Conservation (phyloP, 2,888 invertebrate genomes). For the Coleophora deauratella region DNA sequence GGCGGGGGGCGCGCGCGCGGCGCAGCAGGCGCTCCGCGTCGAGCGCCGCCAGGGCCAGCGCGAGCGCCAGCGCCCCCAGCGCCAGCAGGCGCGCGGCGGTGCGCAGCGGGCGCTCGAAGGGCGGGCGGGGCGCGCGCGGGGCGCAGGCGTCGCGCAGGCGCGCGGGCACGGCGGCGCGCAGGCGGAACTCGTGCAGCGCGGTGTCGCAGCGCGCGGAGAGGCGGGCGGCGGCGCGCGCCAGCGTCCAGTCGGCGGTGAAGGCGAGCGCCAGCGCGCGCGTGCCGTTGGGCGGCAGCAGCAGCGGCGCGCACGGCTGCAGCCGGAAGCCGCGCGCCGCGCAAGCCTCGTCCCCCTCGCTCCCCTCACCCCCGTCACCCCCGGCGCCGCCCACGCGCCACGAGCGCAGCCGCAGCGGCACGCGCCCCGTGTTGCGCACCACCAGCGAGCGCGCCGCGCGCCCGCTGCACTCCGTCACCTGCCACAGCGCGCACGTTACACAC, state of each 20-base stretch:
- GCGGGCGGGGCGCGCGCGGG: conserved; percentile 54
- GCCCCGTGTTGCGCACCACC: conserved; percentile 92
- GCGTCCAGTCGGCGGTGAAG: conserved; percentile 48
- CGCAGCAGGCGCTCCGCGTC: conserved; percentile 28
- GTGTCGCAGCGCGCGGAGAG: conserved; percentile 25
- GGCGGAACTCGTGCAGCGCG: conserved; percentile 60
- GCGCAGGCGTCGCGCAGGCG: conserved; percentile 33
- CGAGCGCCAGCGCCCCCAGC: conserved; percentile 26
- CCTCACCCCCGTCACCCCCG: no score
- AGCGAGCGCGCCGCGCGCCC: conserved; percentile 79
- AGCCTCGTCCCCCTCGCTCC: no score
- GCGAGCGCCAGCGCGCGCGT: conserved; percentile 38
- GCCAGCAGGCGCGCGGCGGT: conserved; percentile 59
- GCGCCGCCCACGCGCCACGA: conserved; percentile 43
- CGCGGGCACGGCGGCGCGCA: conserved; percentile 26
- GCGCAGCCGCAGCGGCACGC: conserved; percentile 84
- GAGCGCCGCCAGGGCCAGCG: conserved; percentile 24
- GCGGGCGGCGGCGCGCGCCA: conserved; percentile 31
- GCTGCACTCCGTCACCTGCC: conserved; percentile 84
- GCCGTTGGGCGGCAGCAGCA: conserved; percentile 44
- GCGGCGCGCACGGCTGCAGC: conserved; percentile 44
- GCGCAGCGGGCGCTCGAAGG: conserved; percentile 67
- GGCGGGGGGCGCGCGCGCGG: conserved; percentile 23
- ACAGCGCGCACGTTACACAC: conserved; percentile 72
- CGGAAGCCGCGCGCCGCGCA: conserved; percentile 54